Conservation (phyloP, 2,888 invertebrate species). For the Scrobipalpa costella region DNA sequence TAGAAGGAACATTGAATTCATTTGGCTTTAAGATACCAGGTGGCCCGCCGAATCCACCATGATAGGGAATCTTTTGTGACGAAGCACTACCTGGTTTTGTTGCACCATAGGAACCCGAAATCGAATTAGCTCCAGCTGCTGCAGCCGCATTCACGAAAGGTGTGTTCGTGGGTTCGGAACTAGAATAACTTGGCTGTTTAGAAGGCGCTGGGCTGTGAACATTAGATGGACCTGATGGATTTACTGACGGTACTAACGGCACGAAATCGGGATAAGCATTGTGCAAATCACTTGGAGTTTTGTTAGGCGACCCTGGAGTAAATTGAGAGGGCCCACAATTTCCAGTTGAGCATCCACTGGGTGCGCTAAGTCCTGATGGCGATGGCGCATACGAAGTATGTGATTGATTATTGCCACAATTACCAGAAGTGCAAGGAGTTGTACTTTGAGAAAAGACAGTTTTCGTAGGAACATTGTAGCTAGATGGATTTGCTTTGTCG, state of each 20-base stretch:
- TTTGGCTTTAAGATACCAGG: slow-evolving; percentile 37
- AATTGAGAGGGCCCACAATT: slow-evolving; percentile 31
- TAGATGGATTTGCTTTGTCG: slow-evolving; percentile 41
- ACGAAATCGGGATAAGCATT: slow-evolving; percentile 33
- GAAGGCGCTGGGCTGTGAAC: background rate
- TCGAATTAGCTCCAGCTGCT: slow-evolving; percentile 21
- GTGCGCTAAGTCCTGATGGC: slow-evolving; percentile 22
- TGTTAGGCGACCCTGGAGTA: slow-evolving; percentile 20
- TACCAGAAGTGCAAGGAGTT: slow-evolving; percentile 32
- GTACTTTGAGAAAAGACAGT: slow-evolving; percentile 31
- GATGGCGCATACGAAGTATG: slow-evolving; percentile 24
- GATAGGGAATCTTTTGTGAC: slow-evolving; percentile 35
- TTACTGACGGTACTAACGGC: slow-evolving; percentile 27
- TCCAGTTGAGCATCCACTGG: slow-evolving; percentile 27
- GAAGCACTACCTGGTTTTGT: slow-evolving; percentile 24
- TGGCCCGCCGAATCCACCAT: slow-evolving; percentile 45
- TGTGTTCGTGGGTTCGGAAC: slow-evolving; percentile 10
- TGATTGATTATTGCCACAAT: slow-evolving; percentile 29
- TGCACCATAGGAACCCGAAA: slow-evolving; percentile 13
- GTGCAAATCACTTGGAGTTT: slow-evolving; percentile 30
- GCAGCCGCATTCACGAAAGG: slow-evolving; percentile 24
- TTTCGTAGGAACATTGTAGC: slow-evolving; percentile 45
- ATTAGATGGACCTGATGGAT: slow-evolving; percentile 2
- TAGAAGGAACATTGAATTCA: slow-evolving; percentile 23
- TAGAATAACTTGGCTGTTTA: slow-evolving; percentile 26